Percentiles rank a stretch among this genome's conserved stretches.
Evolutionary conservation across 30 jellyfish, hydroid and myxozoan species (phyloP).

Genomic region (Turritopsis rubra): DNA sequence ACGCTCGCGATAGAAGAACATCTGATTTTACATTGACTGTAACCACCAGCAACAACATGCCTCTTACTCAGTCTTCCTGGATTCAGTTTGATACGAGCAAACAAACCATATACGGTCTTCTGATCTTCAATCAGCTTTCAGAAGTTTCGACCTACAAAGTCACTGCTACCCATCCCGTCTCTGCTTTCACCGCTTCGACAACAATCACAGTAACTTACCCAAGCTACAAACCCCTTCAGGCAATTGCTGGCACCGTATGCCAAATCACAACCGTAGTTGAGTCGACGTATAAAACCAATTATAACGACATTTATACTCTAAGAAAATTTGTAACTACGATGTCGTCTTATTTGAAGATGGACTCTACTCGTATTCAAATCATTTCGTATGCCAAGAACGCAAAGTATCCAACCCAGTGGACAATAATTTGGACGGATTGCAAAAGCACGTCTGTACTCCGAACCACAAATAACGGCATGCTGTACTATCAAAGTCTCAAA

Average conservation of each 20-base stretch:
- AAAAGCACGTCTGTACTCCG: conserved; percentile 13
- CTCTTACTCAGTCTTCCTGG: conserved; percentile 18
- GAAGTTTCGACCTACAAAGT: conserved; percentile 27
- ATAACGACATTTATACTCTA: conserved; percentile 36
- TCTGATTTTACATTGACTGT: conserved; percentile 34
- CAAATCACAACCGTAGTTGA: conserved; percentile 33
- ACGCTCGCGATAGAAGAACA: conserved; percentile 39
- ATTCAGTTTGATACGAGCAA: conserved; percentile 32
- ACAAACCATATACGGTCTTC: conserved; percentile 55
- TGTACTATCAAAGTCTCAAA: not conserved
- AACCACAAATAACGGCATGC: not conserved
- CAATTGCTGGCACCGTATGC: conserved; percentile 44
- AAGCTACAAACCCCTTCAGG: conserved; percentile 23
- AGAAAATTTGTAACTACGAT: conserved; percentile 25
- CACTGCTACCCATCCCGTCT: conserved; percentile 60
- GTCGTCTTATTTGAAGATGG: conserved; percentile 37
- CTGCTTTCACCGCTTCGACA: conserved; percentile 24
- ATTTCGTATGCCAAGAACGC: conserved; percentile 28
- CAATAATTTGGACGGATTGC: conserved; percentile 34
- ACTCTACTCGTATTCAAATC: conserved; percentile 43
- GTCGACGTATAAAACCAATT: conserved; percentile 43
- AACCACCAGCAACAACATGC: conserved; percentile 17
- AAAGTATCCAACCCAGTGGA: conserved; percentile 18
- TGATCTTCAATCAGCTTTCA: conserved; percentile 34
- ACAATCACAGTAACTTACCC: conserved; percentile 30